Base-by-base conservation (phyloP, 1,140 invertebrate genomes). In the Penaeus vannamei region DNA sequence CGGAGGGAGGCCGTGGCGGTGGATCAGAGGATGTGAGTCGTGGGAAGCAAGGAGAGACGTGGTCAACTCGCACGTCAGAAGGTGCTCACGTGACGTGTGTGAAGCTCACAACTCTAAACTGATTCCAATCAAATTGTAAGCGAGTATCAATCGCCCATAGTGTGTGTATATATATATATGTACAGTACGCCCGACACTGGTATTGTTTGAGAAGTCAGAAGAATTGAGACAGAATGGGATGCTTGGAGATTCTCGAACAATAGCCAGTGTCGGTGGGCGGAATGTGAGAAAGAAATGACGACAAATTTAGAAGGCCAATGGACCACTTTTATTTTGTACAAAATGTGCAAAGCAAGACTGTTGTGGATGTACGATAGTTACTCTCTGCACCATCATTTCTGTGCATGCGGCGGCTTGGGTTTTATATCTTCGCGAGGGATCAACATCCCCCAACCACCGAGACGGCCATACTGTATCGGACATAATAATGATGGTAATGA, bases 391-490 rank as follows among this genome's bases (percentile, higher is more conserved):
- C 85, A 81, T 64, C 61, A 64, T n/a, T 32, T 86, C 76, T 86
- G 76, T 62, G 82, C 82, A 64, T 62, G 59, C 82, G 61, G 61
- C 82, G 82, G 29, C 82, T 84, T 84, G 82, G 82, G 82, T 64
- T 32, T 82, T 84, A 64, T 84, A 64, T 64, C 82, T 84, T 32
- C 82, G 23, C 64, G 82, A 62, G 61, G 59, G 82, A 64, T 84
- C 72, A 61, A 84, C 83, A 84, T 85, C 87, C 87, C 82, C 87
- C 62, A 42, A 90, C 79, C 76, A 85, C 84, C 61, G 84, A 60
- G 88, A 81, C 88, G 79, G 79, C 84, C 76, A 90, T 86, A 86
- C 84, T 90, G 86, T 87, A 87, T 72, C 66, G 36, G 80, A 72
- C 62, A 83, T 87, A 84, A 83, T 87, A 20, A 83, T 87, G 86